Base-by-base conservation (phyloP, 2,113 vertebrate species). In the Cyprinodon brontotheroides region DNA sequence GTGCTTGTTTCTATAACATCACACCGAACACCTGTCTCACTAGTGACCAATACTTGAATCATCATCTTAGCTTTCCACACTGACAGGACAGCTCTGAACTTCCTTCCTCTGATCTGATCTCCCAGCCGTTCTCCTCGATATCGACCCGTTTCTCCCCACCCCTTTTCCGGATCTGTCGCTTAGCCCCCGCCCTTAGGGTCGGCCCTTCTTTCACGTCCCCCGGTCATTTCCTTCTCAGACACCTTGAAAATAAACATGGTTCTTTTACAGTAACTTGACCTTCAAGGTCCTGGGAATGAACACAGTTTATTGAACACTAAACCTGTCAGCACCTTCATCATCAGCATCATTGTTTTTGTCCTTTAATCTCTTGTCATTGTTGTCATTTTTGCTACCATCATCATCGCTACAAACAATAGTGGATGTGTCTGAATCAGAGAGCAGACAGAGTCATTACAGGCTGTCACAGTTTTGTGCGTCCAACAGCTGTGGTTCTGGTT, bases 401-500 rank as follows among this genome's bases (percentile, higher is more conserved):
- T 73, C 47, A 60, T 68, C n/a, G 29, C 29, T 29, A 53, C 14
- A 12, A 72, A 65, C n/a, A 74, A n/a, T 65, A 39, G 39, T 65
- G 75, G 68, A 41, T 40, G 39, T 17, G 59, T 68, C 13, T 68
- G 17, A 65, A 48, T 82, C 65, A 59, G 70, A 43, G 70, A n/a
- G 69, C 63, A 81, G 86, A 75, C 75, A 22, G 70, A 38, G 74
- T 79, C 57, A 50, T 80, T 68, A 69, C 47, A 22, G 53, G 70
- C 45, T 59, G 75, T 83, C 74, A 84, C 88, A 74, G 68, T 84
- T 40, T 45, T 77, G 9, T 79, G 84, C 79, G 68, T 72, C 48
- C 0, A 41, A 75, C 94, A 95, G 90, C 93, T 95, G 94, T 78
- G 76, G 91, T 94, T 93, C 91, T 89, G 77, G 81, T 77, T 85